Evolutionary conservation across 2,888 invertebrate species (phyloP), one percentile per base, ranked within the genome.

Genomic region (Sinhomidia bicolor): DNA sequence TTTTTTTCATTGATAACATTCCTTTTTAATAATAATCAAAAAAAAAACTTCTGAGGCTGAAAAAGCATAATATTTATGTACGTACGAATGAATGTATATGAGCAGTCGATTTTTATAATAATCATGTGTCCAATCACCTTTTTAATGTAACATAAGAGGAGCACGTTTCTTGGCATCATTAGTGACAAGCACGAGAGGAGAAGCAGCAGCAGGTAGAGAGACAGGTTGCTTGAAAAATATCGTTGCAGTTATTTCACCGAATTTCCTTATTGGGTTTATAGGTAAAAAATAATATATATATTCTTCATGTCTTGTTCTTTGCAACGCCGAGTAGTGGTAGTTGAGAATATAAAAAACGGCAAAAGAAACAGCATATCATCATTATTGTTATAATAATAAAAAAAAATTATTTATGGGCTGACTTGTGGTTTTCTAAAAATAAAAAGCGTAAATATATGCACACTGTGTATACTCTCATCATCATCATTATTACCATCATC

Each of bases 211-310:
- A 60, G 20, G 14, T 7, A 7, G 14, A 65, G 12, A 68, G 9
- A 65, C 65, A 47, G 47, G 7, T 2, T n/a, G 51, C 14, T 17
- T 14, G 17, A n/a, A n/a, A n/a, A n/a, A n/a, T n/a, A n/a, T n/a
- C n/a, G n/a, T n/a, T n/a, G 51, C n/a, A 68, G 68, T 68, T 68
- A 68, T 68, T 17, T 68, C 62, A 62, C 32, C 62, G n/a, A 62
- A 62, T 32, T 62, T 62, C 62, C 62, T 62, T 62, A 62, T 62
- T 62, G n/a, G 62, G 62, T 62, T 62, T 62, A 57, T 32, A 62
- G 62, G 62, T 62, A 26, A 62, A 62, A 7, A 12, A 2, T 14
- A 2, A 9, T 14, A 2, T 12, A 12, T 47, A 47, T 47, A 47
- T 12, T 47, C 12, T 12, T 47, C 12, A 12, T 62, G 26, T 1